Base-by-base conservation (phyloP, 2,797 vertebrate genomes). In the Delichon dasypus region DNA sequence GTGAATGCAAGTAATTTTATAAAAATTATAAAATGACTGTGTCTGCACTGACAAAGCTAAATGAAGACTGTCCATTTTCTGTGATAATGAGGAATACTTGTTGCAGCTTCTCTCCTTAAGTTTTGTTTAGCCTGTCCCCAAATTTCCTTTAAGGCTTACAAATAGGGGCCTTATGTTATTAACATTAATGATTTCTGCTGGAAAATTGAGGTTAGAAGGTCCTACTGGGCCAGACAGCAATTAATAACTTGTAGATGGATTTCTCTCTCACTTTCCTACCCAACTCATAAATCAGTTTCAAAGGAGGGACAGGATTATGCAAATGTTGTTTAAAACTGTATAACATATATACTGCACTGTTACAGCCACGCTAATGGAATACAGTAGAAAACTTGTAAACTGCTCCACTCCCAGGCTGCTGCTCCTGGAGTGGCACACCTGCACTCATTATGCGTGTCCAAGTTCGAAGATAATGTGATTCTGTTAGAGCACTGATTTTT, bases 141-240 rank as follows among this genome's bases (percentile, higher is more conserved):
- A 9, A 73, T 89, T 88, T 91, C 79, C 60, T 94, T 87, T 78
- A 93, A 88, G 89, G 67, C 84, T 95, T 62, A 77, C 54, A 96
- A 90, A 82, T 11, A 82, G 51, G 45, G 73, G 84, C 88, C 95
- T 94, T 18, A 70, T 44, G 78, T 45, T 96, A 97, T 94, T 96
- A 93, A 97, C 85, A 83, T 91, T 94, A 96, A 96, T 53, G 30
- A 79, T 90, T 97, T 97, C 88, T 94, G 84, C 65, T 95, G 75
- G 94, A 96, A 97, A 97, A 97, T 94, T 90, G 90, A 93, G 95
- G 90, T 97, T 96, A 97, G 71, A 95, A 95, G 93, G 89, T 95
- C 42, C 20, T 93, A 58, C 80, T 81, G 81, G 85, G 91, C 89
- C 91, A 96, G 94, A 90, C 45, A 95, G 64, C 94, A 94, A 95